Conservation (phyloP, 2,797 vertebrate species). For the Rhyacichthys aspro region DNA sequence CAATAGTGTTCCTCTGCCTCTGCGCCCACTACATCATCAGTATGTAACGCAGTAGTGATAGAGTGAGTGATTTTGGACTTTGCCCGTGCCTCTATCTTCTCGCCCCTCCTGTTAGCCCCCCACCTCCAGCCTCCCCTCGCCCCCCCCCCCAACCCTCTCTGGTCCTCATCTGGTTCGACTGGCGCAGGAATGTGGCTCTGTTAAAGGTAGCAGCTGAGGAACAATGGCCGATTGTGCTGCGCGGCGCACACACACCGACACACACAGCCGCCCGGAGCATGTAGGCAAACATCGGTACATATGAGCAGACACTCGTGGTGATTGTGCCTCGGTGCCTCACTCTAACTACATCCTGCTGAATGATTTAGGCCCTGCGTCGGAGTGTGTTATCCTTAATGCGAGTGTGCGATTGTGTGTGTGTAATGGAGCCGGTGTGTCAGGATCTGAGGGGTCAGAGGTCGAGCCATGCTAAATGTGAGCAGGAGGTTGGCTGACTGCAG, state of each 20-base stretch:
- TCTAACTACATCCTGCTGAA: conserved; percentile 80
- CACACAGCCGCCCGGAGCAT: conserved; percentile 43
- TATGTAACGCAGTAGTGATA: not conserved
- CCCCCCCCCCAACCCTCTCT: conserved; percentile 19
- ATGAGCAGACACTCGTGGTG: conserved; percentile 69
- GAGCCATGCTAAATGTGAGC: conserved; percentile 79
- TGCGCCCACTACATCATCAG: conserved; percentile 3
- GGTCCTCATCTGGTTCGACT: conserved; percentile 80
- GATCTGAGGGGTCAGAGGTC: conserved; percentile 75
- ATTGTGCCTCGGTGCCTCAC: conserved; percentile 69
- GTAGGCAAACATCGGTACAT: conserved; percentile 68
- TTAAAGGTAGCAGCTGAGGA: conserved; percentile 82
- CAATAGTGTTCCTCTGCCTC: not conserved
- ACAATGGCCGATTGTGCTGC: conserved; percentile 84
- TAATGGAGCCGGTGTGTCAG: conserved; percentile 76
- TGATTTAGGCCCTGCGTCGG: conserved; percentile 73
- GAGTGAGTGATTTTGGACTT: conserved; percentile 1
- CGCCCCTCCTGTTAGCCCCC: not conserved
- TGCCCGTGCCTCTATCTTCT: conserved; percentile 24
- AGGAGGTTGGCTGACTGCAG: conserved; percentile 76
- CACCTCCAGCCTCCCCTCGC: conserved; percentile 29
- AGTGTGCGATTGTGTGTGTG: conserved; percentile 49
- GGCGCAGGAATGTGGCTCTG: conserved; percentile 86
- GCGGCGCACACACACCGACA: conserved; percentile 37
- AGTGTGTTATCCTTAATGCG: conserved; percentile 31